These are phyloP conservation scores for Gymnocheta viridis DNA, from an alignment of 2,888 invertebrate species.

Conservation along the genomic window DNA sequence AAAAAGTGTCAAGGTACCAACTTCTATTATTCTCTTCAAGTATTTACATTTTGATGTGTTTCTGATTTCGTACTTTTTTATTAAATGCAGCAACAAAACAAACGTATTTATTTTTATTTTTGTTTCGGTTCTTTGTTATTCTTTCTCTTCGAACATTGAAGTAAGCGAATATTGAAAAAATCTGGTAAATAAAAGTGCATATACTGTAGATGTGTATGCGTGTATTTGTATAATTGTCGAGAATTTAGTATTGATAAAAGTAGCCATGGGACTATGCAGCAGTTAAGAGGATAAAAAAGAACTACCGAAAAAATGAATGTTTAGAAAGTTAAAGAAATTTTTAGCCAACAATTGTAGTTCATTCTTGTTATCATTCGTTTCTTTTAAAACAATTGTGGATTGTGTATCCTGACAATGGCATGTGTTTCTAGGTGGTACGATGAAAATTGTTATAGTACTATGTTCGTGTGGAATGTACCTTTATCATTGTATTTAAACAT, in stretches of 20 bases:
- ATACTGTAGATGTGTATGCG: neutral
- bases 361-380: conserved; percentile 21
- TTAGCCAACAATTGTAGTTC: neutral
- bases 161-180: conserved; percentile 37
- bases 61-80: neutral
- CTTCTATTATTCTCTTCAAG: neutral
- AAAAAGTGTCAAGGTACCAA: neutral
- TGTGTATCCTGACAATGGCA: conserved; percentile 30
- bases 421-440: conserved; percentile 39
- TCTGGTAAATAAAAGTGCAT: conserved; percentile 4
- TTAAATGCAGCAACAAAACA: conserved; percentile 11
- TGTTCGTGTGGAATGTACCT: neutral
- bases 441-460: conserved; percentile 16
- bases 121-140: conserved; percentile 59
- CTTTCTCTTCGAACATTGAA: conserved; percentile 42
- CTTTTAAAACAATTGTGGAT: conserved; percentile 35
- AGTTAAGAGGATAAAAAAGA: neutral
- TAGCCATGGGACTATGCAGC: conserved; percentile 39
- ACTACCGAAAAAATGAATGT: conserved; percentile 29
- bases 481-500: conserved; percentile 1
- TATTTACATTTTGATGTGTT: conserved; percentile 9
- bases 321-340: conserved; percentile 42
- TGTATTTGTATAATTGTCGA: conserved; percentile 12
- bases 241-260: conserved; percentile 48
- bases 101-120: conserved; percentile 58